Percentiles rank a stretch among this genome's conserved stretches.
Evolutionary conservation across 2,888 invertebrate species (phyloP).

Genomic region (Clostera curtula): DNA sequence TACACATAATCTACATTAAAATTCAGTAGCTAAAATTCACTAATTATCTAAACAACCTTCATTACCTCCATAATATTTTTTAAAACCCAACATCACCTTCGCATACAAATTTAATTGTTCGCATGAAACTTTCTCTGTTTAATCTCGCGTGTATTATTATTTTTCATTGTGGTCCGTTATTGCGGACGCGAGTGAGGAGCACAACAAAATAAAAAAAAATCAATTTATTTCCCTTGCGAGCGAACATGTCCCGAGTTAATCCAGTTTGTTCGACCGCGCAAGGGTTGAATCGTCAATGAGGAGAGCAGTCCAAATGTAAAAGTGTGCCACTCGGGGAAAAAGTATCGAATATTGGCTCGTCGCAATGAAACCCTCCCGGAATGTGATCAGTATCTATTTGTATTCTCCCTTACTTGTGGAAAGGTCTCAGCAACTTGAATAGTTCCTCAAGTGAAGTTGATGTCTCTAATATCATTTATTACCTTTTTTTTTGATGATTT

Average conservation of each 20-base stretch:
- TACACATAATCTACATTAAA: too few relatives aligned
- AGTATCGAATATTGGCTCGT: slow-evolving; percentile 59
- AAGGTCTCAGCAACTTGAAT: slow-evolving; percentile 22
- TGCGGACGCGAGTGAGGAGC: slow-evolving; percentile 53
- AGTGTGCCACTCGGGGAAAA: slow-evolving; percentile 52
- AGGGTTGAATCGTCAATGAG: slow-evolving; percentile 73
- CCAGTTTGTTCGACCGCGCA: slow-evolving; percentile 71
- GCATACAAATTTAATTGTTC: slow-evolving; percentile 19
- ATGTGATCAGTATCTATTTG: slow-evolving; percentile 48
- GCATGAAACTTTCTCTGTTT: slow-evolving; percentile 38
- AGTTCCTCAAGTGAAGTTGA: slow-evolving; percentile 16
- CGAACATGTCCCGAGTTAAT: slow-evolving; percentile 69
- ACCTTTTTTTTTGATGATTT: too few relatives aligned
- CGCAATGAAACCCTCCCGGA: slow-evolving; percentile 47
- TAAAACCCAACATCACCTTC: slow-evolving; percentile 8
- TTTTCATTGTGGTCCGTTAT: slow-evolving; percentile 61
- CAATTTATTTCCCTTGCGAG: slow-evolving; percentile 70
- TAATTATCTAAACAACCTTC: slow-evolving; percentile 1
- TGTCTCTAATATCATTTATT: too few relatives aligned
- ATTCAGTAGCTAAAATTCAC: too few relatives aligned
- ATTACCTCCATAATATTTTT: slow-evolving; percentile 8
- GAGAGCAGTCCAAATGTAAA: slow-evolving; percentile 61
- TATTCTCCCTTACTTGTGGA: slow-evolving; percentile 36
- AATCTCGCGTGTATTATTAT: slow-evolving; percentile 51
- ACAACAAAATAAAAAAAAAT: slow-evolving; percentile 59